A percentile compares a stretch with the other conserved stretches of the same genome.
Conservation (phyloP, 1,140 invertebrate species). For the Sitodiplosis mosellana region DNA sequence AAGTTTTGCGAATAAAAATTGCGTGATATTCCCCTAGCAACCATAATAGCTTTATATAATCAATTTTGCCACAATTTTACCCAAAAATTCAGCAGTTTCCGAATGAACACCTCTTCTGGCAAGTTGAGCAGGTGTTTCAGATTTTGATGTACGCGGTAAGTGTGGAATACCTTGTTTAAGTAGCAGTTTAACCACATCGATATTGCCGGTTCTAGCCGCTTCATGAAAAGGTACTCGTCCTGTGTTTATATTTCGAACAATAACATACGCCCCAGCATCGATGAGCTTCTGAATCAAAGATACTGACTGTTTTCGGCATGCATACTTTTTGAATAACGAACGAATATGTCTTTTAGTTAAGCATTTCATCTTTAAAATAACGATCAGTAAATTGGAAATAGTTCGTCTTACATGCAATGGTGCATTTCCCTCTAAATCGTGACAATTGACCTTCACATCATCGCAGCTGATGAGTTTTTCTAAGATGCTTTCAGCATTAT, state of each 20-base stretch:
- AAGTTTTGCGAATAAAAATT: no score
- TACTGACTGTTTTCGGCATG: conserved; percentile 58
- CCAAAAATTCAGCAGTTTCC: conserved; percentile 50
- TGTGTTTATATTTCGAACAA: conserved; percentile 57
- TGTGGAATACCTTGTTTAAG: conserved; percentile 56
- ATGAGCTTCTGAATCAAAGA: conserved; percentile 54
- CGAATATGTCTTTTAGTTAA: not conserved
- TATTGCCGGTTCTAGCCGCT: conserved; percentile 61
- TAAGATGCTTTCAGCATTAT: conserved; percentile 44
- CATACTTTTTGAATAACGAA: conserved; percentile 48
- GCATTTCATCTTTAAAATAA: no score
- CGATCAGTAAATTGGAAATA: no score
- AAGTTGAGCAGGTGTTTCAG: conserved; percentile 61
- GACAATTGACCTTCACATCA: conserved; percentile 62
- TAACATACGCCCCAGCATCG: conserved; percentile 58
- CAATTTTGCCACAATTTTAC: no score
- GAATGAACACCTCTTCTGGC: conserved; percentile 49
- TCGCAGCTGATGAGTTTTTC: conserved; percentile 45
- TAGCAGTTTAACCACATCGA: conserved; percentile 51
- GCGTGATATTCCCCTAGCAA: no score
- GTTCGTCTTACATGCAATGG: conserved; percentile 74
- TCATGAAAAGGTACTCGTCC: conserved; percentile 79
- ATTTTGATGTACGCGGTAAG: conserved; percentile 52
- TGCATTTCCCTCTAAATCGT: conserved; percentile 65
- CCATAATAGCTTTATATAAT: no score